Evolutionary conservation across 2,797 vertebrate genomes (phyloP).

Genomic region (Staurois parvus): DNA sequence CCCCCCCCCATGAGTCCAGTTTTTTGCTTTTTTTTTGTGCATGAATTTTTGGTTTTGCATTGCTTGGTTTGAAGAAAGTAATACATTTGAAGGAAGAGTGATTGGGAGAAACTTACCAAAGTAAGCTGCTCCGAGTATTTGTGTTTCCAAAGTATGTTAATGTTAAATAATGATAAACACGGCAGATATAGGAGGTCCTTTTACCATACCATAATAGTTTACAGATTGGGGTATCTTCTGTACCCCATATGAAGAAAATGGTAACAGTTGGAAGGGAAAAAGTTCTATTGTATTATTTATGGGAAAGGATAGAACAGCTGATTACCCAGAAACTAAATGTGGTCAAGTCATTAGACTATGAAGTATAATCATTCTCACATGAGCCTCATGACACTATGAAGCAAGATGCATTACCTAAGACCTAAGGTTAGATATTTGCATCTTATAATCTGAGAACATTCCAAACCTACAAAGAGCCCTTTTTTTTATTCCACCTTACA

Average conservation of each 20-base stretch:
- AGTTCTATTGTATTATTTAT: not conserved
- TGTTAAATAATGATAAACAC: not conserved
- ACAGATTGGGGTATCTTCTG: not conserved
- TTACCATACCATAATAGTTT: not conserved
- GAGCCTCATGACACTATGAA: not conserved
- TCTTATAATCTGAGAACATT: not conserved
- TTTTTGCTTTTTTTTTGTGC: not conserved
- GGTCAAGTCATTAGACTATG: not conserved
- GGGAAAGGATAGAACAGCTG: not conserved
- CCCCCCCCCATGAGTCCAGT: not conserved
- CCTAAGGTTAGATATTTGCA: not conserved
- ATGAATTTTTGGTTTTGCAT: not conserved
- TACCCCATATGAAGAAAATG: not conserved
- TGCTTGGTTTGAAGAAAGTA: not conserved
- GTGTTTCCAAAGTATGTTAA: not conserved
- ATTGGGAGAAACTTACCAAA: too few species aligned
- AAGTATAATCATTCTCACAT: not conserved
- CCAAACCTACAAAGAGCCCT: not conserved
- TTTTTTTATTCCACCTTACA: not conserved
- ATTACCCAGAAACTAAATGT: not conserved
- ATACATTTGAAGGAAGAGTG: not conserved
- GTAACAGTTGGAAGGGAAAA: not conserved
- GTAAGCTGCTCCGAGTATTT: not conserved
- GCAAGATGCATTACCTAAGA: not conserved
- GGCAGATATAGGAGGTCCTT: not conserved